Base-by-base conservation (phyloP, 2,113 vertebrate genomes). In the Pterocles orientalis region DNA sequence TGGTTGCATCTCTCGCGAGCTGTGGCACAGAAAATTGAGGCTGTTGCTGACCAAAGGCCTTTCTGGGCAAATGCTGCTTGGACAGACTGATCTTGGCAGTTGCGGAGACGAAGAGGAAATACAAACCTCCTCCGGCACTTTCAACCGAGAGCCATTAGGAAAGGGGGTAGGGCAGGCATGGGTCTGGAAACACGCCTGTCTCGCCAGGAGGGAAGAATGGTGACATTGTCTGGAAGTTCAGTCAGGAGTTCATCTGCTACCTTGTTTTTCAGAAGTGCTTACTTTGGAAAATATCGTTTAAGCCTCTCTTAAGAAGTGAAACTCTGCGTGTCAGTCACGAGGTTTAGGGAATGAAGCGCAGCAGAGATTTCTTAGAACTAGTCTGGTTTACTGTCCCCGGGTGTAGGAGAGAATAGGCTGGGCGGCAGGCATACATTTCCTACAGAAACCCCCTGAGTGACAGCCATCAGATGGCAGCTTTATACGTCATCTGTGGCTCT, bases 1-100 rank as follows among this genome's bases (percentile, higher is more conserved):
- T n/a, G n/a, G n/a, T n/a, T n/a, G n/a, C n/a, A n/a, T n/a, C n/a
- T 2, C 53, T 56, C 1, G 0, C 0, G 23, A 78, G 53, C 78
- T 24, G 51, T 9, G 91, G 51, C 77, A 12, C 11, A 4, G n/a
- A 56, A 62, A 31, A 24, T 53, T 57, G 43, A 41, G 72, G 64
- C 65, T 0, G 0, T 54, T 54, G 53, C 69, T 56, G 69, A 64
- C 82, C 87, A 75, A 51, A 89, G n/a, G 76, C 51, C 69, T 54
- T 82, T 56, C 39, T 89, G 92, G 85, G 29, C 78, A 70, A 82
- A 62, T 18, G n/a, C 34, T 57, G 19, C 82, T 82, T 33, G 50
- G 47, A 34, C 8, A 1, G 66, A 18, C 51, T 89, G 45, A 10
- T 80, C 45, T 48, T 57, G 83, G 89, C 80, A 47, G 62, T 43